Evolutionary conservation across 2,888 invertebrate genomes (phyloP), one percentile per base, ranked within the genome.

Genomic region (Hirtodrosophila histrioides): DNA sequence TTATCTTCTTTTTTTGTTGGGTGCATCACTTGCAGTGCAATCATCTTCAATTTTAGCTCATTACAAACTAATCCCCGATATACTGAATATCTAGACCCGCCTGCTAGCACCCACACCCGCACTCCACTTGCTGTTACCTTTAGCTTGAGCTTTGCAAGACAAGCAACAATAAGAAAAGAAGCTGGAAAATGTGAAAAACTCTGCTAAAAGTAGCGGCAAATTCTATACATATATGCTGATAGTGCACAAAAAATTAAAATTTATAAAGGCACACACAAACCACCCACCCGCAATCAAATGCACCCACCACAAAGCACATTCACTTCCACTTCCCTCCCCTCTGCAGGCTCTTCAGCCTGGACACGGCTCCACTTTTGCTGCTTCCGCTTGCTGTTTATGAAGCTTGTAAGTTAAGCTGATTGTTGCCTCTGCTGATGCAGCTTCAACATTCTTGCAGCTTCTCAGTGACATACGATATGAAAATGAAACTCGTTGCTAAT

Each of bases 21-120:
- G 39, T 49, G 35, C 63, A 64, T 64, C 68, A 64, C 69, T 69
- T 71, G 58, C 73, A 55, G 48, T 72, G 77, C 84, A 79, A 83
- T 88, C 88, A 86, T 86, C 84, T 88, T 83, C 75, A 88, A 83
- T 76, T 86, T 83, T 58, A 76, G 66, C 84, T 88, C 88, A 88
- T 84, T 86, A 74, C 80, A 79, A 84, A 84, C 88, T 84, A 84
- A 86, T 83, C 80, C 86, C 49, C 17, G 17, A 46, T 55, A 54
- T 63, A 55, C 60, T 39, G 44, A 46, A 58, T 29, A 31, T 35
- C 11, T n/a, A 61, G 35, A 12, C 41, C 17, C 1, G 17, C 44
- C n/a, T 10, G 29, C 11, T 9, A 23, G 35, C 36, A 17, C 40
- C 24, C 17, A 10, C 9, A n/a, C 29, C 6, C 31, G 10, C 24